Percentiles rank a stretch among this genome's conserved stretches.
Evolutionary conservation across 2,888 invertebrate genomes (phyloP).

Genomic region (Physocephala rufipes): DNA sequence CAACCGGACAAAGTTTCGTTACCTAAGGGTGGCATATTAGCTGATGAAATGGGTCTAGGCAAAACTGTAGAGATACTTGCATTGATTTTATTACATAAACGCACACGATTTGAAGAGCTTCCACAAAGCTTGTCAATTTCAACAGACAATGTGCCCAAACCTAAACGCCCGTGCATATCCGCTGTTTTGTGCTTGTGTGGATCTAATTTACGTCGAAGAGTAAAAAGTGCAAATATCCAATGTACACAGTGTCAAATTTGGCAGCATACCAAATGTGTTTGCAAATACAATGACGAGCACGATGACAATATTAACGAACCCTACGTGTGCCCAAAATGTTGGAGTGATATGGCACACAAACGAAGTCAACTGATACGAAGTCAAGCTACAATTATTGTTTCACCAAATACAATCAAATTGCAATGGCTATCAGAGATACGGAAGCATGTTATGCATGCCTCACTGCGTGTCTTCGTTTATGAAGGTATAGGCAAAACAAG

Average conservation of each 20-base stretch:
- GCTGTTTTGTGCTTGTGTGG: constrained; percentile 64
- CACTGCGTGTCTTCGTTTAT: constrained; percentile 69
- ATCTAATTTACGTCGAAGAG: constrained; percentile 31
- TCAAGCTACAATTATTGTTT: constrained; percentile 76
- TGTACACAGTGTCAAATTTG: constrained; percentile 70
- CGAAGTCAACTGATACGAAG: constrained; percentile 60
- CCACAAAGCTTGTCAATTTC: neutral
- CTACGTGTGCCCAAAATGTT: constrained; percentile 76
- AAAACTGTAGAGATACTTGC: constrained; percentile 82
- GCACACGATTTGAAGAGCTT: constrained; percentile 32
- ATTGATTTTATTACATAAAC: constrained; percentile 70
- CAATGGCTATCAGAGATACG: constrained; percentile 80
- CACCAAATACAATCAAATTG: constrained; percentile 73
- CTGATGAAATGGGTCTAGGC: constrained; percentile 85
- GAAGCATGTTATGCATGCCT: constrained; percentile 67
- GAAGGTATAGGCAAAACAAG: constrained; percentile 62
- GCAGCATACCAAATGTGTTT: constrained; percentile 75
- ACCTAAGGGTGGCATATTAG: constrained; percentile 76
- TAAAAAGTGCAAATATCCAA: constrained; percentile 48
- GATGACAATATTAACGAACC: constrained; percentile 55
- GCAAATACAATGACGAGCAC: constrained; percentile 49
- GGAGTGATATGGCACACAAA: constrained; percentile 59
- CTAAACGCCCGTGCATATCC: constrained; percentile 26
- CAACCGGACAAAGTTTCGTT: constrained; percentile 56
- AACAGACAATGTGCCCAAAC: constrained; percentile 13